phyloP scores from a whole-genome alignment of 2,888 invertebrate genomes.

The Plagodis pulveraria region DNA sequence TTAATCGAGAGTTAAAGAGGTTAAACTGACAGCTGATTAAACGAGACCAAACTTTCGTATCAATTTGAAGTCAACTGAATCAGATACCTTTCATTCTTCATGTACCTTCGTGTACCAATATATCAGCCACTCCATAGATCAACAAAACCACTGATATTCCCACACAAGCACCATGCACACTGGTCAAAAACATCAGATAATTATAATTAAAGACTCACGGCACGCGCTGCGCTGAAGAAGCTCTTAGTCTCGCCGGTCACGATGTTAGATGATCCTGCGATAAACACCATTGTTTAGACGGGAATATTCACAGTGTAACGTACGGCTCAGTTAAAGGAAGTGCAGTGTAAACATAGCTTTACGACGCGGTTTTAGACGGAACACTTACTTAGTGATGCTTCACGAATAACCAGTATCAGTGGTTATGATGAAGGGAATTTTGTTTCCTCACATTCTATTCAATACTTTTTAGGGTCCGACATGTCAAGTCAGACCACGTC shows the following conservation, averaged over 20 bases:
- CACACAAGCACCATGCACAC: constrained; percentile 17
- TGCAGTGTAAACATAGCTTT: constrained; percentile 34
- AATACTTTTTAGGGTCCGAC: no score
- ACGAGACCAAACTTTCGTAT: no score
- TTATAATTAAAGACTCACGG: constrained; percentile 85
- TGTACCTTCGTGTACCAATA: no score
- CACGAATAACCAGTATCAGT: neutral
- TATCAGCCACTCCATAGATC: no score
- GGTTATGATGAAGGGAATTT: constrained; percentile 4
- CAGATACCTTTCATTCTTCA: no score
- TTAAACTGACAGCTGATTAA: no score
- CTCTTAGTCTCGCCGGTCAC: constrained; percentile 96
- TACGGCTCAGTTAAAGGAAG: constrained; percentile 23
- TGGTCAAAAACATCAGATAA: constrained; percentile 30
- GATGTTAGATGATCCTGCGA: constrained; percentile 92
- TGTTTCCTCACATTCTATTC: neutral
- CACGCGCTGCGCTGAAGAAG: constrained; percentile 95
- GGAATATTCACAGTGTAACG: constrained; percentile 17
- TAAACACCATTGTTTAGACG: constrained; percentile 65
- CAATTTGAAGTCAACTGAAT: no score
- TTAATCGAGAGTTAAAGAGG: no score
- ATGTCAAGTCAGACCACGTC: no score
- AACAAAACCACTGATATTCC: constrained; percentile 1
- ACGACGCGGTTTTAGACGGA: constrained; percentile 18
- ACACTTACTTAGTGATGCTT: constrained; percentile 10